Conservation (phyloP, 2,888 invertebrate species). For the Lottia scabra region DNA sequence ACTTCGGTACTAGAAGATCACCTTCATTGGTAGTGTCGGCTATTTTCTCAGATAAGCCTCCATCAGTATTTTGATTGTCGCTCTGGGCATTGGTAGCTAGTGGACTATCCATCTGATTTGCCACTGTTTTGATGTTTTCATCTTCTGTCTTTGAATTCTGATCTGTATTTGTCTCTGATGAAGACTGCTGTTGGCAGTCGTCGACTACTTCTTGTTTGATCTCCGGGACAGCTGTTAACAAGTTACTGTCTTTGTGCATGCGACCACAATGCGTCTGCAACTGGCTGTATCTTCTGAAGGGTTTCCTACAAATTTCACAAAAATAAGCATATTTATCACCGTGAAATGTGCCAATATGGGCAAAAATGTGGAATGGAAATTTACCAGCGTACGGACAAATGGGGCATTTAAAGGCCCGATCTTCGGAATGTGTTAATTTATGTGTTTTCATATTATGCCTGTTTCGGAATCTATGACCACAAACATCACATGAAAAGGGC, state of each 20-base stretch:
- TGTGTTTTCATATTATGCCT: slow-evolving; percentile 41
- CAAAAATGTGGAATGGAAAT: slow-evolving; percentile 39
- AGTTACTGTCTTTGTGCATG: slow-evolving; percentile 31
- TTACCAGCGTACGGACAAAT: slow-evolving; percentile 49
- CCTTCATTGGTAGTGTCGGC: too few species aligned
- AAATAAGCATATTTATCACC: slow-evolving; percentile 45
- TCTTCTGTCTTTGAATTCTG: not conserved
- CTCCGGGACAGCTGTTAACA: slow-evolving; percentile 12
- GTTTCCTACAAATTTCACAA: slow-evolving; percentile 52
- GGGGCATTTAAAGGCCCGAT: slow-evolving; percentile 47
- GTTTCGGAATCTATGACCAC: slow-evolving; percentile 34
- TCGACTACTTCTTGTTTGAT: slow-evolving; percentile 15
- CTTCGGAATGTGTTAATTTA: slow-evolving; percentile 40
- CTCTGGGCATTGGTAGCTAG: not conserved
- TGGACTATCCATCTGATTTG: not conserved
- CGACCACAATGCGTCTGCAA: slow-evolving; percentile 43
- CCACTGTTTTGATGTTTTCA: not conserved
- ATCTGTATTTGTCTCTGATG: not conserved
- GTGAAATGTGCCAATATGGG: slow-evolving; percentile 51
- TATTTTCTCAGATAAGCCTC: not conserved
- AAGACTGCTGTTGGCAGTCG: not conserved
- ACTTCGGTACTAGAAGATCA: too few species aligned
- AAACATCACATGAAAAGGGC: slow-evolving; percentile 47
- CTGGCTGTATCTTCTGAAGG: slow-evolving; percentile 43
- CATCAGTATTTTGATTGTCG: not conserved